A percentile compares a stretch with the other conserved stretches of the same genome.
These are phyloP conservation scores for Gastrophysa polygoni DNA, from an alignment of 2,888 invertebrate genomes.

Conservation along the genomic window DNA sequence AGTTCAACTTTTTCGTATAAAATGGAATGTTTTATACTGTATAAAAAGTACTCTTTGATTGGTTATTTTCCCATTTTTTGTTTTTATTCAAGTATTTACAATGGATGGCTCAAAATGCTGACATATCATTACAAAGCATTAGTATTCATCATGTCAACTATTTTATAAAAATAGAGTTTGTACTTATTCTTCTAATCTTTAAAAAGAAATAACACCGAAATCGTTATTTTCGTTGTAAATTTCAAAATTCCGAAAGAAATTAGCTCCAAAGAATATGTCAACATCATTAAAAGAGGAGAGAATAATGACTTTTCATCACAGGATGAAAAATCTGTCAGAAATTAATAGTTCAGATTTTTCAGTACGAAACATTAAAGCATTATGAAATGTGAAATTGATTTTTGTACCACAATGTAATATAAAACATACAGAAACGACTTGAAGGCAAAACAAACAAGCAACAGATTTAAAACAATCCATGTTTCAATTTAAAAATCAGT, in stretches of 20 bases:
- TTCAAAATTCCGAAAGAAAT: conserved; percentile 4
- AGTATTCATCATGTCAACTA: conserved; percentile 18
- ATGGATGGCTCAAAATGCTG: conserved; percentile 51
- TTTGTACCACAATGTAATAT: conserved; percentile 41
- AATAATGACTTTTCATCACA: conserved; percentile 24
- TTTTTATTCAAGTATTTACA: conserved; percentile 48
- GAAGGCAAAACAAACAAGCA: conserved; percentile 32
- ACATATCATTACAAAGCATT: conserved; percentile 53
- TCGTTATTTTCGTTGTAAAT: background rate
- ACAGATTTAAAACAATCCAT: conserved; percentile 38
- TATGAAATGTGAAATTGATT: background rate
- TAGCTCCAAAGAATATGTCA: conserved; percentile 46
- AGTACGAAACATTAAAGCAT: background rate
- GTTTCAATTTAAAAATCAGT: conserved; percentile 42
- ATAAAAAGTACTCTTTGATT: conserved; percentile 40
- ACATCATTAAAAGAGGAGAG: conserved; percentile 40
- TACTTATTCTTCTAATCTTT: conserved; percentile 27
- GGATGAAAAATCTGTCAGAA: conserved; percentile 22
- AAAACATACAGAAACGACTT: conserved; percentile 34
- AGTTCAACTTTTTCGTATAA: conserved; percentile 45
- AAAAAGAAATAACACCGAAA: conserved; percentile 13
- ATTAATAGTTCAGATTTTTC: conserved; percentile 35
- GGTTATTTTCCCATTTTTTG: conserved; percentile 53
- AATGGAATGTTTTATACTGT: conserved; percentile 55
- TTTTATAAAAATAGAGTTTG: conserved; percentile 39